These are phyloP conservation scores for Machimus rusticus DNA, from an alignment of 2,888 invertebrate genomes.

Conservation along the genomic window DNA sequence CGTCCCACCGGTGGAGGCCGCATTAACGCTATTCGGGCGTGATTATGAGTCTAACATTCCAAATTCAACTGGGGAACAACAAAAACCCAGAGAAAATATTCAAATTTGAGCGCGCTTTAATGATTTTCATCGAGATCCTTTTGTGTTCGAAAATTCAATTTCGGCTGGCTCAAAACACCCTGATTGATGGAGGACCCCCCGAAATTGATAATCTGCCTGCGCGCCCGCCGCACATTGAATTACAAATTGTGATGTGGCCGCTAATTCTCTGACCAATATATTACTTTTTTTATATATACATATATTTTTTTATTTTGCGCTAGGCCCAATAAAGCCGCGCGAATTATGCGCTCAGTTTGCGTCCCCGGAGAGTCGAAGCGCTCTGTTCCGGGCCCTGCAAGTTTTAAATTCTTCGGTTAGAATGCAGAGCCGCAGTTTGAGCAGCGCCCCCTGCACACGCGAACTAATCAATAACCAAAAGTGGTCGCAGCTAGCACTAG, in stretches of 20 bases:
- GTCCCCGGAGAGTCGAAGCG: not conserved
- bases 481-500: not conserved
- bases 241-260: constrained; percentile 25
- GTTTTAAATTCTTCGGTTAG: not conserved
- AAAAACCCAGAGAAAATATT: not conserved
- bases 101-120: constrained; percentile 24
- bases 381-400: not conserved
- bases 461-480: constrained; percentile 23
- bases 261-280: constrained; percentile 1
- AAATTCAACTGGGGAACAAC: not conserved
- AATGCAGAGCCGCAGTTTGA: not conserved
- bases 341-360: not conserved
- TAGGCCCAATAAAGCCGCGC: not conserved
- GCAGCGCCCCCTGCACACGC: not conserved
- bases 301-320: not conserved
- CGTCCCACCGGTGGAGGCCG: not conserved
- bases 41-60: constrained; percentile 26
- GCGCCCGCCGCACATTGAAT: not conserved
- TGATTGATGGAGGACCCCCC: constrained; percentile 15
- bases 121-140: constrained; percentile 15
- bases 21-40: not conserved
- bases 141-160: not conserved
- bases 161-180: not conserved
- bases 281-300: too few relatives aligned
- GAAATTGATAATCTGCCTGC: not conserved